Base-by-base conservation (phyloP, 92 coral and sea anemone species). In the Epizoanthus illoricatus region DNA sequence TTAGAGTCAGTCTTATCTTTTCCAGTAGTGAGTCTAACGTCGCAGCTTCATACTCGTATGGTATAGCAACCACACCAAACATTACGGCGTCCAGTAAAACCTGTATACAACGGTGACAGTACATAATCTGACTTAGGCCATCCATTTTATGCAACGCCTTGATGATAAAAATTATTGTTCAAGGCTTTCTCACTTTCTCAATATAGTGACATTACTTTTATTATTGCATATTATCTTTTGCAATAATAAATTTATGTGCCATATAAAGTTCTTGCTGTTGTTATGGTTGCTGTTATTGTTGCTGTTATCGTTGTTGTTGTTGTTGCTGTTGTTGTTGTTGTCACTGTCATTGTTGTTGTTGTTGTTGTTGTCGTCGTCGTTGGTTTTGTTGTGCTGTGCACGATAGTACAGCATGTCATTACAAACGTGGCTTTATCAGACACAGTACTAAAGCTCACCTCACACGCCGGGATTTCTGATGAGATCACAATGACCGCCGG, bases 391-490 rank as follows among this genome's bases (percentile, higher is more conserved):
- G 69, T 28, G 33, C 33, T 28, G 11, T 33, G 69, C 8, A 7
- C 19, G 0, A 16, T 65, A 65, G 10, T 12, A 20, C 20, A 65
- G 20, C 21, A n/a, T 15, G 0, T 5, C 9, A 18, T 6, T 59
- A n/a, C 39, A 20, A 83, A 13, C 36, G 5, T 39, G 66, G 18
- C 33, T 6, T 18, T 21, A 69, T 60, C 9, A 69, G 15, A 54
- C 18, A 69, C n/a, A n/a, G 39, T 4, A 21, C 33, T 36, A 67
- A 58, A 4, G 79, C 87, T 73, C 59, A 95, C 98, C 94, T 95
- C 98, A 43, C 88, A 88, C 7, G 98, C 98, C 5, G 98, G 94
- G 56, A 93, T 66, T 82, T 93, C 91, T 1, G 98, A 95, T 18
- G 98, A 95, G 72, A 95, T 91, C 74, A 95, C 86, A 11, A 95